Base-by-base conservation (phyloP, 2,113 vertebrate species). In the Leptosomus discolor region DNA sequence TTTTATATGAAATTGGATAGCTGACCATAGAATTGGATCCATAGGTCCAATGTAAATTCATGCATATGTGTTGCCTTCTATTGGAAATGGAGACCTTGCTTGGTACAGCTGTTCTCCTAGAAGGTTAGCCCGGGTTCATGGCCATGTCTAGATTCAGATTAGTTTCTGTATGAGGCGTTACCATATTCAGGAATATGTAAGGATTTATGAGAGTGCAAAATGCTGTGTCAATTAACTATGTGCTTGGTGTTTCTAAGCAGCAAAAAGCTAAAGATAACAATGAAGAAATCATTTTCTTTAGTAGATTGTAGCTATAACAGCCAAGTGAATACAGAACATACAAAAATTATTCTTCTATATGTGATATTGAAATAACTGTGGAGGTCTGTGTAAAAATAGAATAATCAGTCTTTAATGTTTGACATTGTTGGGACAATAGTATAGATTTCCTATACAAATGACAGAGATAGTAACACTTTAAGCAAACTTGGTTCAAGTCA, bases 401-500 rank as follows among this genome's bases (percentile, higher is more conserved):
- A n/a, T 8, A 36, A 60, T 48, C 10, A 79, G 57, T 61, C 73
- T 79, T 88, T 60, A 64, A 45, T 77, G 41, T 45, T 81, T 86
- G 67, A 78, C 91, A 75, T 74, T 88, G 68, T 51, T 6, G 7
- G 54, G 94, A 83, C 56, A 82, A 46, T 79, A 87, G 41, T 89
- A 93, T 77, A 82, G 93, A 95, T 95, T 97, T 85, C 64, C 77
- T 80, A 68, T 96, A 46, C 23, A 63, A 94, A 85, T 69, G 43
- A 63, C 4, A 2, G 74, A 86, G 60, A 77, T 32, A 88, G 51
- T 30, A 89, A 74, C 91, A 76, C 36, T 77, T 92, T 24, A 85
- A 92, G 63, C 63, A 88, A 92, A 94, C 39, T 83, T 37, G 4
- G 37, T 75, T 92, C 17, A 91, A 88, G 71, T 84, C 63, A 76